These are phyloP conservation scores for Holothuria leucospilota DNA, from an alignment of 53 echinoderm and acorn worm species.

Conservation along the genomic window DNA sequence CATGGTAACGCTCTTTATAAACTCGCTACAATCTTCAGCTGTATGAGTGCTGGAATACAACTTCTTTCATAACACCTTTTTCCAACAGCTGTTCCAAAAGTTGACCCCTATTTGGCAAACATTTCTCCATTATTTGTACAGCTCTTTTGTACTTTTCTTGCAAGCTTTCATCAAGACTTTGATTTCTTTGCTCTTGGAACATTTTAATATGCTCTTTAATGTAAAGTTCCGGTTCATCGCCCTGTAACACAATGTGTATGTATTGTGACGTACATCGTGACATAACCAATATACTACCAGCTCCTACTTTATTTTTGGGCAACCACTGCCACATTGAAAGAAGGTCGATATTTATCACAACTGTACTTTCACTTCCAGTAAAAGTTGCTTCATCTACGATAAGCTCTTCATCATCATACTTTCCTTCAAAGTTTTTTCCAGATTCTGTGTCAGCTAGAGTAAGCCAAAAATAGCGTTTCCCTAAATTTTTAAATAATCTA, in stretches of 20 bases:
- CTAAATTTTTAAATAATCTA: too few species aligned
- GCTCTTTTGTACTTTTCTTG: neutral
- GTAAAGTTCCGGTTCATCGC: neutral
- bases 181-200: neutral
- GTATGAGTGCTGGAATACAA: too few species aligned
- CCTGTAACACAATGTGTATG: neutral
- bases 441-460: too few species aligned
- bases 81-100: too few species aligned
- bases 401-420: neutral
- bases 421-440: too few species aligned
- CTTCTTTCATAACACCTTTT: too few species aligned
- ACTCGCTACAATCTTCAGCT: too few species aligned
- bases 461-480: too few species aligned
- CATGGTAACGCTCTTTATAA: too few species aligned
- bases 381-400: conserved; percentile 12
- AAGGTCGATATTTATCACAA: neutral
- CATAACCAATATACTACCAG: neutral
- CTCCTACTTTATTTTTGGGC: neutral
- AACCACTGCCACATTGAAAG: conserved; percentile 20
- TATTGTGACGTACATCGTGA: neutral
- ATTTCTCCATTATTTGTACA: too few species aligned
- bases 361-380: neutral
- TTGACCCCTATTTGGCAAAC: too few species aligned
- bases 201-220: neutral
- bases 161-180: neutral